Conservation (phyloP, 2,113 vertebrate species). For the Sarotherodon lohbergeri region DNA sequence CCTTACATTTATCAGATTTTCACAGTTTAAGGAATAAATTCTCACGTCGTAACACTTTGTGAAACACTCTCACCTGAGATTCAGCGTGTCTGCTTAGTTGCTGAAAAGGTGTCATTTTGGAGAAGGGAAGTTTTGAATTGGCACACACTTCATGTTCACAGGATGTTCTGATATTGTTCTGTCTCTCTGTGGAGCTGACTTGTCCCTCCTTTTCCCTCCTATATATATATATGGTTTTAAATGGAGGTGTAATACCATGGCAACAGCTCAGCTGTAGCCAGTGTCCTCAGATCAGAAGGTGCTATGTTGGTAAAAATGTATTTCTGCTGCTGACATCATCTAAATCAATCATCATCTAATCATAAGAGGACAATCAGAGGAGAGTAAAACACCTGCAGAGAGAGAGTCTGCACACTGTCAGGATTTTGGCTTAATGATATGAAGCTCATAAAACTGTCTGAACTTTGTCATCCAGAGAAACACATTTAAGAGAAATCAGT, state of each 20-base stretch:
- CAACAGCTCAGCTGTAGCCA: constrained; percentile 16
- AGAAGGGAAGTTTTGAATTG: neutral
- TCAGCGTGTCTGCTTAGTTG: neutral
- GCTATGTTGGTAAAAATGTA: neutral
- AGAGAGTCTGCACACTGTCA: neutral
- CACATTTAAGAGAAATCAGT: neutral
- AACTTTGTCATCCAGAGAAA: neutral
- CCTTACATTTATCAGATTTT: neutral
- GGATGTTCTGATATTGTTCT: neutral
- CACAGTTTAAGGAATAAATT: neutral
- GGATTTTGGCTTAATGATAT: neutral
- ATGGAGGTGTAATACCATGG: constrained; percentile 1
- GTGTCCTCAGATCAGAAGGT: neutral
- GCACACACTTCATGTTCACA: neutral
- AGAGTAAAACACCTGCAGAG: neutral
- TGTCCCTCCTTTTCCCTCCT: neutral
- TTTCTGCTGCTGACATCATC: neutral
- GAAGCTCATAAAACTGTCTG: neutral
- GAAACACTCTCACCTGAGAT: neutral
- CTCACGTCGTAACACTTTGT: neutral
- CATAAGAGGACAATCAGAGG: neutral
- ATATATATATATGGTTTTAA: neutral
- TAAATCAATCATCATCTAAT: neutral
- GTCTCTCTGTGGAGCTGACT: neutral
- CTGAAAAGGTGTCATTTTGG: neutral